Base-by-base conservation (phyloP, 2,797 vertebrate genomes). In the Urocyon cinereoargenteus region DNA sequence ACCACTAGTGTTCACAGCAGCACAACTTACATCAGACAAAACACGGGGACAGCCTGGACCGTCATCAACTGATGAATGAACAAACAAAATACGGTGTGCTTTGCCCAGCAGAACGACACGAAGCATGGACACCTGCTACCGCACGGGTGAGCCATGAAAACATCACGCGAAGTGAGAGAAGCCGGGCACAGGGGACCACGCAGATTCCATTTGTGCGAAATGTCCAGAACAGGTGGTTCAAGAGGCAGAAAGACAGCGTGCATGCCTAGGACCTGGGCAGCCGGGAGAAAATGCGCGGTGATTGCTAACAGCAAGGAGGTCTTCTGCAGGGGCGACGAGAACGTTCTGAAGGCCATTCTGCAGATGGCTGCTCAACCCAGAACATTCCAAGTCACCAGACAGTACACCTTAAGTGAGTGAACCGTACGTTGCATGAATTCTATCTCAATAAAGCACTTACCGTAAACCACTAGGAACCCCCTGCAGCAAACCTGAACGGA, bases 371-470 rank as follows among this genome's bases (percentile, higher is more conserved):
- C 40, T 9, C n/a, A 26, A 68, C 53, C 4, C 73, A 11, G 66
- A 51, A 31, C 9, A 61, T 2, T 6, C 0, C 28, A 9, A 40
- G 12, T 18, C 13, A 79, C 62, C 3, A n/a, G 40, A 36, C 5
- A 12, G 21, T 45, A 36, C 14, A 8, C 19, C 40, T 64, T 55
- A 36, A 16, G 34, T 9, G 57, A 26, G 18, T 24, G 22, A 53
- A 51, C 0, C 10, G 13, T 3, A 11, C 0, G 6, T 19, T 13
- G 1, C 6, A 31, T 40, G 66, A 81, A 51, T 11, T 26, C 0
- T 14, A 57, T 15, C 64, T 81, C 72, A 51, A 24, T 5, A 92
- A 78, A 16, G 18, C 61, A 28, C 34, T 28, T 13, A 40, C 13
- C 73, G 59, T 53, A 68, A 86, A 24, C 8, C 53, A 45, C 6